Evolutionary conservation across 2,888 invertebrate genomes (phyloP).

Genomic region (Hypercompe scribonia): DNA sequence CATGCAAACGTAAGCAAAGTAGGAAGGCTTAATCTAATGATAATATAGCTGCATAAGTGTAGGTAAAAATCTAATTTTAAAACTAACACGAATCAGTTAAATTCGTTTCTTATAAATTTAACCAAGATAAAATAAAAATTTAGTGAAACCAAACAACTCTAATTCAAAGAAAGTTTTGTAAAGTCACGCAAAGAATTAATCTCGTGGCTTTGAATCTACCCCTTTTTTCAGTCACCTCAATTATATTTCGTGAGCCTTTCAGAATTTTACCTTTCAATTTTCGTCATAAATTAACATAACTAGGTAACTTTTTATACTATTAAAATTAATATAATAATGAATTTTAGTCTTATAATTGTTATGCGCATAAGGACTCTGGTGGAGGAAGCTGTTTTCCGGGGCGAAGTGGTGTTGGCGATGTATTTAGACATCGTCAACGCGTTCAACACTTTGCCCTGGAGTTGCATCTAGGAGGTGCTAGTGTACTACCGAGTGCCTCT

Average conservation of each 20-base stretch:
- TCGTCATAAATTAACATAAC: constrained; percentile 42
- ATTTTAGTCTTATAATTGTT: constrained; percentile 7
- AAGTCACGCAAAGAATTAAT: constrained; percentile 56
- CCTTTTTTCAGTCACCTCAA: constrained; percentile 37
- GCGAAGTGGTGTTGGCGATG: too few species aligned
- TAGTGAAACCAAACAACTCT: constrained; percentile 43
- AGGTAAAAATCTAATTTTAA: not conserved
- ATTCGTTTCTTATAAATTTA: constrained; percentile 31
- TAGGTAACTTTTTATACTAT: constrained; percentile 37
- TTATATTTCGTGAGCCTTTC: constrained; percentile 48
- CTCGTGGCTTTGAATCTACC: constrained; percentile 43
- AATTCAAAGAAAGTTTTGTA: constrained; percentile 39
- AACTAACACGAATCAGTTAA: constrained; percentile 23
- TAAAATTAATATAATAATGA: constrained; percentile 17
- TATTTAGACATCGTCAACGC: too few species aligned
- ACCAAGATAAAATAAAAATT: constrained; percentile 41
- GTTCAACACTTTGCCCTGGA: too few species aligned
- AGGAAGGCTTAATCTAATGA: too few species aligned
- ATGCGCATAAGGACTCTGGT: too few species aligned
- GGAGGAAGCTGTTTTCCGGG: too few species aligned
- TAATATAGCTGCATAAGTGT: too few species aligned
- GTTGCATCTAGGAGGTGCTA: too few species aligned
- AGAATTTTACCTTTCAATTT: constrained; percentile 38
- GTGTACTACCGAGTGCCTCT: too few species aligned
- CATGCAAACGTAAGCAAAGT: too few species aligned